Evolutionary conservation across 53 echinoderm and acorn worm species (phyloP).

Genomic region (Apostichopus leukothele): DNA sequence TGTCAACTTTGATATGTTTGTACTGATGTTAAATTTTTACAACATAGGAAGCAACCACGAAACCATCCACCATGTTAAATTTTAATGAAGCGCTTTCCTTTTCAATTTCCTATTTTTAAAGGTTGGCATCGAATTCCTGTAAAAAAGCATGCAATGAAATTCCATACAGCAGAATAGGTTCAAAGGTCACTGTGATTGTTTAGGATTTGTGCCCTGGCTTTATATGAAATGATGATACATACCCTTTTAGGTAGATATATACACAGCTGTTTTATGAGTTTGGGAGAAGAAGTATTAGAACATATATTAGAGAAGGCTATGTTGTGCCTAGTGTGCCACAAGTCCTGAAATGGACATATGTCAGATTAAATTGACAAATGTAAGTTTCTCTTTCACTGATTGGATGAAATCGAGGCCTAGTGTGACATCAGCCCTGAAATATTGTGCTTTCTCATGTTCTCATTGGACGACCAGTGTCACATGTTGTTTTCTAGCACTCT

Average conservation of each 20-base stretch:
- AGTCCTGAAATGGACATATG: too few species aligned
- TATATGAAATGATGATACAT: not conserved
- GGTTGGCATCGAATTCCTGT: not conserved
- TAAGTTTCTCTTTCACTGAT: too few species aligned
- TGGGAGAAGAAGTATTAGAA: too few species aligned
- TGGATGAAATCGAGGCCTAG: too few species aligned
- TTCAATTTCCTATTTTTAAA: not conserved
- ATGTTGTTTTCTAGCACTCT: too few species aligned
- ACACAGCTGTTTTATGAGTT: conserved; percentile 6
- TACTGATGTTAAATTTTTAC: not conserved
- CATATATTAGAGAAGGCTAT: too few species aligned
- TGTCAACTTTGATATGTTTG: not conserved
- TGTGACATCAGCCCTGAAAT: too few species aligned
- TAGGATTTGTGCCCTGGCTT: conserved; percentile 5
- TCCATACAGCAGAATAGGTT: not conserved
- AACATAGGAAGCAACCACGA: not conserved
- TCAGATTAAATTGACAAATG: too few species aligned
- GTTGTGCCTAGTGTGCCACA: too few species aligned
- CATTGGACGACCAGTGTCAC: too few species aligned
- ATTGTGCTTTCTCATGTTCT: too few species aligned
- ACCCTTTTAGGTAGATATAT: not conserved
- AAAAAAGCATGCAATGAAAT: not conserved
- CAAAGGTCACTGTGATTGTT: conserved; percentile 7
- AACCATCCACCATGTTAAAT: conserved; percentile 2
- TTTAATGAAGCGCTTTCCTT: conserved; percentile 11